These are phyloP conservation scores for Elephantulus edwardii DNA, from an alignment of 2,113 vertebrate genomes.

Conservation along the genomic window DNA sequence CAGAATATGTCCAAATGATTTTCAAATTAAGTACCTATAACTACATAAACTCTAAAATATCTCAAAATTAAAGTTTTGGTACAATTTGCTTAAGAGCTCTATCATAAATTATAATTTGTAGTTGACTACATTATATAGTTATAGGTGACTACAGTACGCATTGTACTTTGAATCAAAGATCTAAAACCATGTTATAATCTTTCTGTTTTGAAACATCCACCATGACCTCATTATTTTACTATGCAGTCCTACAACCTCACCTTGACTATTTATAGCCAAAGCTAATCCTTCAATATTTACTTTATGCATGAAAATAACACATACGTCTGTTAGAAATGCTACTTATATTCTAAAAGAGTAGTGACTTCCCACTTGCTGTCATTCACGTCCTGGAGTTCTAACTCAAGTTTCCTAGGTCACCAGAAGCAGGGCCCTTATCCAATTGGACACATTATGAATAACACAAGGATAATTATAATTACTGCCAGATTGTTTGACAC, in stretches of 20 bases:
- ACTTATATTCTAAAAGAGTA: neutral
- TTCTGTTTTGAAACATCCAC: slow-evolving; percentile 28
- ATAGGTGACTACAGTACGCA: too few relatives aligned
- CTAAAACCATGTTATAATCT: neutral
- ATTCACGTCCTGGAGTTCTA: neutral
- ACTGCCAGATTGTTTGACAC: neutral
- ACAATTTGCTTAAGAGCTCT: slow-evolving; percentile 35
- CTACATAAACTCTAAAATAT: slow-evolving; percentile 1
- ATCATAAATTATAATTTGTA: slow-evolving; percentile 10
- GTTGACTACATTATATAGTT: neutral
- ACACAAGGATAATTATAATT: slow-evolving; percentile 22
- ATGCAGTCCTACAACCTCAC: slow-evolving; percentile 15
- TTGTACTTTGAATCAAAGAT: slow-evolving; percentile 41
- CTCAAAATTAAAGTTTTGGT: slow-evolving; percentile 14
- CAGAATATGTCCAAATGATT: slow-evolving; percentile 35
- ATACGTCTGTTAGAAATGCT: slow-evolving; percentile 15
- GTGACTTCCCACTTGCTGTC: neutral
- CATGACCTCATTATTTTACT: slow-evolving; percentile 39
- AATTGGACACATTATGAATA: neutral
- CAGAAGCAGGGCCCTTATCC: neutral
- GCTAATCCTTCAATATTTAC: slow-evolving; percentile 52
- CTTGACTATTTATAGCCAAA: slow-evolving; percentile 45
- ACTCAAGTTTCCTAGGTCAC: slow-evolving; percentile 3
- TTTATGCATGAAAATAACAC: slow-evolving; percentile 57
- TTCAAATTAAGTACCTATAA: slow-evolving; percentile 18